phyloP scores from a whole-genome alignment of 1,140 invertebrate genomes.

The Drosophila aff. region DNA sequence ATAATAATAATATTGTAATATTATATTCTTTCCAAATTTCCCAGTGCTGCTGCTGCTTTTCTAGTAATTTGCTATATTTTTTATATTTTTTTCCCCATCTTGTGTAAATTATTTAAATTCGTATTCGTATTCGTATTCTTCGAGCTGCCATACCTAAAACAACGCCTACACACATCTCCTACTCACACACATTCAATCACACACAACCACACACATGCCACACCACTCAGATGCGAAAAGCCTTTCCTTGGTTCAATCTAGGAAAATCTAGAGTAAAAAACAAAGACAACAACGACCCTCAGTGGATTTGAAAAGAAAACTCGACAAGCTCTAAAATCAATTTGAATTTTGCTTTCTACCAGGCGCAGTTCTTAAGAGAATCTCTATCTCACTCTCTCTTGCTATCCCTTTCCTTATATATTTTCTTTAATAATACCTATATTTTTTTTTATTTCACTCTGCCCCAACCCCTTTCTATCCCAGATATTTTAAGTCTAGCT shows the following conservation, averaged over 20 bases:
- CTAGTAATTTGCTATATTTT: conserved; percentile 18
- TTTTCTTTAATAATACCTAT: conserved; percentile 1
- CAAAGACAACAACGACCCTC: conserved; percentile 35
- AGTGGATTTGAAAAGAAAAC: conserved; percentile 17
- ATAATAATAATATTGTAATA: neutral
- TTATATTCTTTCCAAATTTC: conserved; percentile 23
- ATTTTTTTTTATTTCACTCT: conserved; percentile 20
- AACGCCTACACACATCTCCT: conserved; percentile 34
- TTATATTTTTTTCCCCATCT: conserved; percentile 17
- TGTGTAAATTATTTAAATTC: conserved; percentile 60
- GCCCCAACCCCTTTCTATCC: neutral
- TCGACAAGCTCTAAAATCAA: conserved; percentile 13
- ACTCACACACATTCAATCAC: conserved; percentile 37
- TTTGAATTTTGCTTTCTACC: conserved; percentile 40
- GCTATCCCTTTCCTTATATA: conserved; percentile 24
- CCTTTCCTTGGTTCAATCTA: conserved; percentile 67
- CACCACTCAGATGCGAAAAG: conserved; percentile 55
- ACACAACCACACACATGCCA: conserved; percentile 12
- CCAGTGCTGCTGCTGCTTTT: conserved; percentile 53
- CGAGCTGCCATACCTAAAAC: conserved; percentile 71
- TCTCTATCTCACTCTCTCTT: conserved; percentile 19
- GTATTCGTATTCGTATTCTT: conserved; percentile 77
- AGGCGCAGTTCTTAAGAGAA: conserved; percentile 51
- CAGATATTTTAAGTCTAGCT: conserved; percentile 71
- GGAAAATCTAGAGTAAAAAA: conserved; percentile 13